Conservation (phyloP, 2,113 vertebrate genomes). For the Poicephalus meyeri region DNA sequence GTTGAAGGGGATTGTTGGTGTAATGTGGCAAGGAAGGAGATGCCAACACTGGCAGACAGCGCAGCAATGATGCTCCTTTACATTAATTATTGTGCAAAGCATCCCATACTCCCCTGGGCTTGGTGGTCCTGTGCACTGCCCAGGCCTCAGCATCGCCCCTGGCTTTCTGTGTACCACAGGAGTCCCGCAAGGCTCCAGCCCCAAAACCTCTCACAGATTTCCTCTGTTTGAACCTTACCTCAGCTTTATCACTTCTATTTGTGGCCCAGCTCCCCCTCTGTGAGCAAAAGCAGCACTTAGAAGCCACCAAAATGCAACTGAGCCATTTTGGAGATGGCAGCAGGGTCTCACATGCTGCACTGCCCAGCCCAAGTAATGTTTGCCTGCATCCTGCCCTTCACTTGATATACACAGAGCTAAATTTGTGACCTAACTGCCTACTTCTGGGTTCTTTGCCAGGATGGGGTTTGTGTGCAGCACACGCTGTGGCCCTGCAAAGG, state of each 20-base stretch:
- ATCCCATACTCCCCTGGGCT: rapidly evolving
- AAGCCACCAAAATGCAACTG: rapidly evolving
- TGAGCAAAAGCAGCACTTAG: rapidly evolving
- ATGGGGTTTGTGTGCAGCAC: neutral
- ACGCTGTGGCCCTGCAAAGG: neutral
- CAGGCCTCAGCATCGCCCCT: neutral
- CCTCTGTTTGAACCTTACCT: rapidly evolving
- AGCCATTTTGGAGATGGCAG: rapidly evolving
- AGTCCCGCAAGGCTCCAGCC: neutral
- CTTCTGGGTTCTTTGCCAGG: neutral
- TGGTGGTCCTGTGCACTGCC: neutral
- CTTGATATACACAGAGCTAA: neutral
- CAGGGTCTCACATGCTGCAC: rapidly evolving
- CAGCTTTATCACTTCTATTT: neutral
- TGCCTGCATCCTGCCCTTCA: rapidly evolving
- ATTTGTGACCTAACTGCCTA: neutral
- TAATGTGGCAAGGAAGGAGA: rapidly evolving
- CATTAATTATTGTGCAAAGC: neutral
- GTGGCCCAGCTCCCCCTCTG: neutral
- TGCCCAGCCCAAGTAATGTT: rapidly evolving
- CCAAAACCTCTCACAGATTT: neutral
- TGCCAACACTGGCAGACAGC: neutral
- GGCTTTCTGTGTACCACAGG: rapidly evolving
- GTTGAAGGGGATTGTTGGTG: no score
- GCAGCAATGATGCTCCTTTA: neutral